Percentiles rank a stretch among this genome's conserved stretches.
phyloP scores from a whole-genome alignment of 2,113 vertebrate genomes.

The Prolemur simus region DNA sequence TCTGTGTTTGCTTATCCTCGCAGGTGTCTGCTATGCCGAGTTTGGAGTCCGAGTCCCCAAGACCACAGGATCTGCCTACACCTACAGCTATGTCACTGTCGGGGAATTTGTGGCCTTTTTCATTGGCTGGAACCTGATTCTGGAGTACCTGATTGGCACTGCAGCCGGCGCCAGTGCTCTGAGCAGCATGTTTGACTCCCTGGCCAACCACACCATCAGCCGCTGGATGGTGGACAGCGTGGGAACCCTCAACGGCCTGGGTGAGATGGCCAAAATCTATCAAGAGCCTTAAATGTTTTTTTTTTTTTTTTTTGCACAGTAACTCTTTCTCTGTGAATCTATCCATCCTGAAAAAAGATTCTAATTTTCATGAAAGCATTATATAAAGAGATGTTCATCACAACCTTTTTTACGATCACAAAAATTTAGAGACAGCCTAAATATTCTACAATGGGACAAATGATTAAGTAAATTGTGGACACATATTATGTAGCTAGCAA shows the following conservation, averaged over 20 bases:
- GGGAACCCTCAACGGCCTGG: constrained; percentile 93
- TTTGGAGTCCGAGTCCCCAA: constrained; percentile 97
- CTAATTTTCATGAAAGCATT: neutral
- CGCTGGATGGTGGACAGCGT: constrained; percentile 94
- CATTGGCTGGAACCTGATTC: constrained; percentile 98
- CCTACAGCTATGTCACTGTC: constrained; percentile 98
- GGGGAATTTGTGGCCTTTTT: constrained; percentile 98
- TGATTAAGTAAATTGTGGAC: neutral
- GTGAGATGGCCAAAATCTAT: constrained; percentile 81
- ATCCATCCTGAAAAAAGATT: neutral
- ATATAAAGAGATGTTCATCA: constrained; percentile 6
- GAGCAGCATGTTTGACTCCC: constrained; percentile 98
- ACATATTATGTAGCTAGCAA: neutral
- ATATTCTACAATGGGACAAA: neutral
- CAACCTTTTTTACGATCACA: constrained; percentile 16
- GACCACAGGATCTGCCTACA: constrained; percentile 98
- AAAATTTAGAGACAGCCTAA: neutral
- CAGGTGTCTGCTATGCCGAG: constrained; percentile 98
- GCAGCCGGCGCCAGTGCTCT: constrained; percentile 95
- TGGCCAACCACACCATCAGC: constrained; percentile 98
- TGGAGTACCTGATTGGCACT: constrained; percentile 98
- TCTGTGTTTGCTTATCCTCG: neutral
- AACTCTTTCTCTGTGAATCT: neutral
- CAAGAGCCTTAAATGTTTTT: neutral
- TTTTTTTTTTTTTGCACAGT: neutral